Evolutionary conservation across 2,888 invertebrate species (phyloP), one percentile per base, ranked within the genome.

Genomic region (Andrena fulva): DNA sequence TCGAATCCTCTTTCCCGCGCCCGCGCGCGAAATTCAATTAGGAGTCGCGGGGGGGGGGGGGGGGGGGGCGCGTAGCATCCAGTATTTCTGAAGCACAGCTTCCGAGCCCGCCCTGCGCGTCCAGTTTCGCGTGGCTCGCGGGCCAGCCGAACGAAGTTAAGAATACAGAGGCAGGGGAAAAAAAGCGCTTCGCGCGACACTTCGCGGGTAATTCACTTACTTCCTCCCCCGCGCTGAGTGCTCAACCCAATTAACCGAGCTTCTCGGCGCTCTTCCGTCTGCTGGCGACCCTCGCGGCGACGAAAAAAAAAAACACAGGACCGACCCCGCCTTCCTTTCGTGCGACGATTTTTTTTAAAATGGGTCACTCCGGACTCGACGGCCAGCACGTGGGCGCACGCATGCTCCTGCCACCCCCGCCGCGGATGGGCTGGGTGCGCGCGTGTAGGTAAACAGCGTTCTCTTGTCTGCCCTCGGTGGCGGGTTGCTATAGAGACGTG

Each of bases 401-500:
- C 81, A 85, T 88, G 80, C 85, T 85, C 84, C 77, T 76, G 50
- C 64, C 42, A 50, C 59, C 54, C 35, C 12, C 29, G 60, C 16
- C n/a, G 72, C 5, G 31, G 56, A 16, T 20, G 29, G 62, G 20
- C 68, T 63, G 79, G 79, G 76, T 63, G 72, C 82, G 78, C 66
- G 80, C 81, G 84, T 72, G 78, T 84, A 79, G 71, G 77, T 81
- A 71, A 78, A 72, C 77, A 16, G 42, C 86, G 87, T 85, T 90
- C 91, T 90, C 90, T 91, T 91, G 89, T 87, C 90, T 90, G 88
- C 76, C 86, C 85, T 85, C 87, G 83, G 85, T 86, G 86, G 72
- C 83, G 88, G 90, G 93, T 93, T 93, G 93, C 93, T 92, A 93
- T 93, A 92, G 93, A 89, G 91, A 93, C 90, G 87, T 85, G 89